Evolutionary conservation across 92 coral and sea anemone genomes (phyloP).

Genomic region (Micromussa lordhowensis): DNA sequence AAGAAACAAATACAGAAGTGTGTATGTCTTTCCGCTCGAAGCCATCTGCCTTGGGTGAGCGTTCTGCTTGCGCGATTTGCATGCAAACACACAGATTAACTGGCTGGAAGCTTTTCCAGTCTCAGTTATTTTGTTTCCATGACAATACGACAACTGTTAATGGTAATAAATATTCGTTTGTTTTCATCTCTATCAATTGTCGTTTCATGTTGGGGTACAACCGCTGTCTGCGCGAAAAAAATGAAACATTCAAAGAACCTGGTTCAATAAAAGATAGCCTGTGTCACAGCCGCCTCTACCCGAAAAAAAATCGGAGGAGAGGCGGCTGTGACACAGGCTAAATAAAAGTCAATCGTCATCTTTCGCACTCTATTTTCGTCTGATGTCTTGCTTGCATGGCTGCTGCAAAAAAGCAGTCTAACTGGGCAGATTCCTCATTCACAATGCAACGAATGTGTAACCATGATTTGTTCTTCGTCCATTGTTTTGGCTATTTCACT

Average conservation of each 20-base stretch:
- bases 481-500: neutral
- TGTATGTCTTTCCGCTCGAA: neutral
- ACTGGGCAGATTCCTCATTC: neutral
- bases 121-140: neutral
- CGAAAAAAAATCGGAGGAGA: no score
- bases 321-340: no score
- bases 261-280: no score
- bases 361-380: neutral
- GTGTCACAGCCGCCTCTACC: no score
- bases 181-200: no score
- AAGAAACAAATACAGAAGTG: conserved; percentile 9
- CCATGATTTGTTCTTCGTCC: neutral
- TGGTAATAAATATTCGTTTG: neutral
- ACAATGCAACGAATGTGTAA: no score
- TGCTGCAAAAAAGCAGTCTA: no score
- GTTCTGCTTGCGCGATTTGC: neutral
- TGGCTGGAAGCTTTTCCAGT: neutral
- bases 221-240: neutral
- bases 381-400: neutral
- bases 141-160: neutral
- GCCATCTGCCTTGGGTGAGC: neutral
- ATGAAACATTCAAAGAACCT: neutral
- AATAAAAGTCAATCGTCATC: neutral
- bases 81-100: neutral
- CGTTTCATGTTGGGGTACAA: neutral